Conservation (phyloP, 2,888 invertebrate species). For the Cantharis lateralis region DNA sequence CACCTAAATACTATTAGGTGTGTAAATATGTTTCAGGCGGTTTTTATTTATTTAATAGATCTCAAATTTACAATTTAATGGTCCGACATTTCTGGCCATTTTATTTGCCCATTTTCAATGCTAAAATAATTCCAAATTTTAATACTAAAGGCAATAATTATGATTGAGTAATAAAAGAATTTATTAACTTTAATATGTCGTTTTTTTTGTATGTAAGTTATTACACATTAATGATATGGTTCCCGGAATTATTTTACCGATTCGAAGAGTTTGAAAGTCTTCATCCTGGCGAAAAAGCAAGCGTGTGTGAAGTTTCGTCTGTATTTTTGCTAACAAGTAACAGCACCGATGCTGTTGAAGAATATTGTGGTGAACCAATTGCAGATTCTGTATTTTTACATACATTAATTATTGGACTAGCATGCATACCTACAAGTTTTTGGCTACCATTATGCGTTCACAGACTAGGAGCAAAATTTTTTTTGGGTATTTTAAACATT, state of each 20-base stretch:
- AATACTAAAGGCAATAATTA: too few relatives aligned
- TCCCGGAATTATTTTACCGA: conserved; percentile 85
- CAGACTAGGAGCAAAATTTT: conserved; percentile 79
- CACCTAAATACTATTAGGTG: too few relatives aligned
- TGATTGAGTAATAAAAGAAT: too few relatives aligned
- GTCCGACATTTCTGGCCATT: too few relatives aligned
- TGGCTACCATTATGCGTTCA: conserved; percentile 80
- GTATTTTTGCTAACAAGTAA: conserved; percentile 60
- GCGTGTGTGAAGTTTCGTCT: conserved; percentile 78
- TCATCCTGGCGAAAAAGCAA: conserved; percentile 70
- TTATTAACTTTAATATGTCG: too few relatives aligned
- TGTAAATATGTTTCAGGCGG: too few relatives aligned
- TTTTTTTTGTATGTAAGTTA: conserved; percentile 63
- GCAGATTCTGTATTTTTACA: conserved; percentile 73
- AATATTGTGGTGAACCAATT: conserved; percentile 67
- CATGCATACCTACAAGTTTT: conserved; percentile 80
- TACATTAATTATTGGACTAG: conserved; percentile 78
- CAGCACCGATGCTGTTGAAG: conserved; percentile 53
- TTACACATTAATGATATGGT: conserved; percentile 92
- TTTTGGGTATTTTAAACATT: conserved; percentile 64
- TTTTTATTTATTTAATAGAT: too few relatives aligned
- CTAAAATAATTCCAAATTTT: too few relatives aligned
- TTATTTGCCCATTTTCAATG: too few relatives aligned
- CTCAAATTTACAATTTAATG: too few relatives aligned
- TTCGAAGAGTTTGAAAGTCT: conserved; percentile 74